Percentiles rank a stretch among this genome's conserved stretches.
These are phyloP conservation scores for Diplolepis rosae DNA, from an alignment of 2,888 invertebrate genomes.

Conservation along the genomic window DNA sequence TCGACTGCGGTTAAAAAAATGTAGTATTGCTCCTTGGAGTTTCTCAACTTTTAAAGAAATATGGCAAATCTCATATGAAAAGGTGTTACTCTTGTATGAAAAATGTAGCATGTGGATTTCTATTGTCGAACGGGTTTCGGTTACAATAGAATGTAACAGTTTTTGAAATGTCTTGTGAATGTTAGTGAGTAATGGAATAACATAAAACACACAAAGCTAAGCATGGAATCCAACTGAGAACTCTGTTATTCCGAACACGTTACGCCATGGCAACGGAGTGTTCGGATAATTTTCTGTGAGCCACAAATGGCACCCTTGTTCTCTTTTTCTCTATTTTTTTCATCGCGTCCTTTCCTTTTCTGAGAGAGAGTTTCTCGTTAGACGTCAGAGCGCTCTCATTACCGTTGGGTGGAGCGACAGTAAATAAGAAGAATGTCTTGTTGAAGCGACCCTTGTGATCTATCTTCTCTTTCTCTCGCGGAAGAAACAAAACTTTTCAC, in stretches of 20 bases:
- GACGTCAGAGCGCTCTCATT: slow-evolving; percentile 49
- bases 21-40: slow-evolving; percentile 2
- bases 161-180: neutral
- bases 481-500: neutral
- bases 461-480: neutral
- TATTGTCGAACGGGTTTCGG: too few species aligned
- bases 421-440: slow-evolving; percentile 50
- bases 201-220: slow-evolving; percentile 7
- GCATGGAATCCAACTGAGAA: neutral
- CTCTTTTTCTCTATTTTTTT: slow-evolving; percentile 22
- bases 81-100: neutral
- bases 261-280: slow-evolving; percentile 18
- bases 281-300: slow-evolving; percentile 34
- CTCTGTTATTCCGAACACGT: slow-evolving; percentile 21
- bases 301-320: slow-evolving; percentile 17
- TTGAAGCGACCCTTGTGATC: slow-evolving; percentile 4
- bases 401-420: slow-evolving; percentile 41
- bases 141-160: too few species aligned
- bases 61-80: neutral
- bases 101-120: too few species aligned
- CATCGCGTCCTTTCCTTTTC: neutral
- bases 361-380: slow-evolving; percentile 47
- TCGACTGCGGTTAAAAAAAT: neutral
- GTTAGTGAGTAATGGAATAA: neutral
- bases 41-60: neutral